Evolutionary conservation across 2,888 invertebrate genomes (phyloP).

Genomic region (Tridacna gigas): DNA sequence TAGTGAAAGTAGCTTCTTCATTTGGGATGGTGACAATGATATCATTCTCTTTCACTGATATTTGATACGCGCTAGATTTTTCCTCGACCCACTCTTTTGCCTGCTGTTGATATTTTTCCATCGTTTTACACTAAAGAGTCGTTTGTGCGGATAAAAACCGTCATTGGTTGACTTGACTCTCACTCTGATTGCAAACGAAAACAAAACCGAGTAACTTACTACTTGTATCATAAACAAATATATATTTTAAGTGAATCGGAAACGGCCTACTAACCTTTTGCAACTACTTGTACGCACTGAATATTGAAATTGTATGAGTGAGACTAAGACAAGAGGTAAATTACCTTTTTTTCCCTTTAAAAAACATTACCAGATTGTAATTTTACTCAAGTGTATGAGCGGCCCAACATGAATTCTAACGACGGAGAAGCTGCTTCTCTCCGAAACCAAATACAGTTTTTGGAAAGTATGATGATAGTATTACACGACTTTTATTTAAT

Average conservation of each 20-base stretch:
- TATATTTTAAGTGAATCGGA: not conserved
- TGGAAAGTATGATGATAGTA: conserved; percentile 35
- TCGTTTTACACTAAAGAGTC: not conserved
- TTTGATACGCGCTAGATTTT: not conserved
- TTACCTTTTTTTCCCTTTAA: too few species aligned
- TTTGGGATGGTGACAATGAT: not conserved
- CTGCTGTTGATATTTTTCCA: conserved; percentile 35
- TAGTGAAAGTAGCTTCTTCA: conserved; percentile 6
- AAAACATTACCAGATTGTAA: too few species aligned
- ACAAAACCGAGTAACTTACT: not conserved
- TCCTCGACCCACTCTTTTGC: conserved; percentile 28
- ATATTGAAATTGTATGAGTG: too few species aligned
- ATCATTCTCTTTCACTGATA: not conserved
- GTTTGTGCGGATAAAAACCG: too few species aligned
- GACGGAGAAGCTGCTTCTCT: conserved; percentile 58
- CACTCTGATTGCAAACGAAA: too few species aligned
- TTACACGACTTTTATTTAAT: too few species aligned
- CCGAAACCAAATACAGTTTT: conserved; percentile 66
- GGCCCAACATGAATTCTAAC: conserved; percentile 3
- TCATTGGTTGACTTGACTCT: too few species aligned
- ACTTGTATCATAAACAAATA: not conserved
- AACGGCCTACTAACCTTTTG: too few species aligned
- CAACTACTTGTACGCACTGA: too few species aligned
- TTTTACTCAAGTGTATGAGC: conserved; percentile 29
- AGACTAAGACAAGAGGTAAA: too few species aligned